Conservation (phyloP, 1,140 invertebrate genomes). For the Ips nitidus region DNA sequence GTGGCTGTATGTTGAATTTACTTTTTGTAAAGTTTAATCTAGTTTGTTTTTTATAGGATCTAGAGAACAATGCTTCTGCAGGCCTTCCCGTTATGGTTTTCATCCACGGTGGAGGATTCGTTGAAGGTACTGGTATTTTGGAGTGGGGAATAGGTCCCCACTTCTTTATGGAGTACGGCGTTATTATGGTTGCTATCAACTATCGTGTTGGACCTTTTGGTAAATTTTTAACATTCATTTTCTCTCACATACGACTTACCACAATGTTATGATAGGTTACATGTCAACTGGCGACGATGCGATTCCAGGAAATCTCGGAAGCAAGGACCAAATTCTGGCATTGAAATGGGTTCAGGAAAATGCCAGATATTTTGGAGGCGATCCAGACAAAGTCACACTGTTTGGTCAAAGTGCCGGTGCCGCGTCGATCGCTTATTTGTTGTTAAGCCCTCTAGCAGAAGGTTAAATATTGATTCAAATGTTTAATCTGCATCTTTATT, state of each 20-base stretch:
- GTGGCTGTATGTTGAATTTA: slow-evolving; percentile 20
- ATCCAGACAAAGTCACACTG: slow-evolving; percentile 68
- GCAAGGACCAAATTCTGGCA: slow-evolving; percentile 72
- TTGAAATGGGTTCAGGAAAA: slow-evolving; percentile 71
- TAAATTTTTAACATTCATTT: slow-evolving; percentile 13
- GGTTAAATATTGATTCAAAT: background rate
- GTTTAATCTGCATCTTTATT: background rate
- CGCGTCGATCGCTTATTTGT: slow-evolving; percentile 62
- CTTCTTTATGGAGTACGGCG: slow-evolving; percentile 61
- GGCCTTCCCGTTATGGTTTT: slow-evolving; percentile 32
- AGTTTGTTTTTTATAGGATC: slow-evolving; percentile 9
- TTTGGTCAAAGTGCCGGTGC: slow-evolving; percentile 70
- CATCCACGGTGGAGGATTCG: slow-evolving; percentile 62
- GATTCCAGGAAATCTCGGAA: slow-evolving; percentile 68
- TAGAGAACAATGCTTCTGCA: slow-evolving; percentile 15
- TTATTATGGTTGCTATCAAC: slow-evolving; percentile 56
- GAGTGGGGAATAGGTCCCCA: slow-evolving; percentile 58
- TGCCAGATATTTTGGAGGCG: slow-evolving; percentile 70
- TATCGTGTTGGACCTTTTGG: slow-evolving; percentile 56
- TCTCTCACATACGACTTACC: background rate
- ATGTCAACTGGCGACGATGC: slow-evolving; percentile 62
- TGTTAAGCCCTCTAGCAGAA: slow-evolving; percentile 52
- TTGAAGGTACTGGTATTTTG: slow-evolving; percentile 59
- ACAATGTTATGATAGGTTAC: slow-evolving; percentile 23
- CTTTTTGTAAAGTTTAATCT: background rate